Percentiles rank a stretch among this genome's conserved stretches.
These are phyloP conservation scores for Tetramorium alpestre DNA, from an alignment of 1,140 invertebrate species.

Conservation along the genomic window DNA sequence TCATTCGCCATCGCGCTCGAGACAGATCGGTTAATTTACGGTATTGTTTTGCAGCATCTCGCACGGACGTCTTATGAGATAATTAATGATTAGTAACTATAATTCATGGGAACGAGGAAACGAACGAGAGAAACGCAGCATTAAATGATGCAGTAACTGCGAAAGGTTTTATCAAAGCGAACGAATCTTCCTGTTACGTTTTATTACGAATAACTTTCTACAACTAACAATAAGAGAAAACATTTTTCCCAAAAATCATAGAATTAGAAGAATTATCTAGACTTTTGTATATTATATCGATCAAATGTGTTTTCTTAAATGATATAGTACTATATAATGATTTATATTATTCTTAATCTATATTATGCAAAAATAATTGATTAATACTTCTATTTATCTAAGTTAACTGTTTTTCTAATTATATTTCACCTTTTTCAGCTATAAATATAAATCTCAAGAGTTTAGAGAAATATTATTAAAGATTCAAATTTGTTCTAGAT, in stretches of 20 bases:
- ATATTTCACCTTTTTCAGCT: background rate
- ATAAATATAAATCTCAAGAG: background rate
- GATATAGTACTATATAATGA: background rate
- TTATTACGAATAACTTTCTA: background rate
- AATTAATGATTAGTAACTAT: constrained; percentile 54
- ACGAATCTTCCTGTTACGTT: constrained; percentile 20
- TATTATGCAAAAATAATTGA: background rate
- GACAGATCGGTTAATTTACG: constrained; percentile 66
- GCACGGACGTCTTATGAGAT: constrained; percentile 12
- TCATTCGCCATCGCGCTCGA: constrained; percentile 26
- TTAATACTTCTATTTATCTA: background rate
- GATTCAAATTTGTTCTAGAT: background rate
- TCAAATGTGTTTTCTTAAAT: background rate
- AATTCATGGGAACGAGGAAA: constrained; percentile 48
- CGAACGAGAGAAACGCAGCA: background rate
- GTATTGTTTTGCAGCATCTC: constrained; percentile 30
- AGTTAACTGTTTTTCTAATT: background rate
- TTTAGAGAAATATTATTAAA: background rate
- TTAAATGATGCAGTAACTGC: constrained; percentile 12
- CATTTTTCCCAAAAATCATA: background rate
- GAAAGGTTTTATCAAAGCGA: constrained; percentile 1
- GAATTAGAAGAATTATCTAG: background rate
- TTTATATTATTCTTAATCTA: background rate
- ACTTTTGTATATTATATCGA: background rate
- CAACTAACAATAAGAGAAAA: background rate